Base-by-base conservation (phyloP, 2,113 vertebrate genomes). In the Canis aureus region DNA sequence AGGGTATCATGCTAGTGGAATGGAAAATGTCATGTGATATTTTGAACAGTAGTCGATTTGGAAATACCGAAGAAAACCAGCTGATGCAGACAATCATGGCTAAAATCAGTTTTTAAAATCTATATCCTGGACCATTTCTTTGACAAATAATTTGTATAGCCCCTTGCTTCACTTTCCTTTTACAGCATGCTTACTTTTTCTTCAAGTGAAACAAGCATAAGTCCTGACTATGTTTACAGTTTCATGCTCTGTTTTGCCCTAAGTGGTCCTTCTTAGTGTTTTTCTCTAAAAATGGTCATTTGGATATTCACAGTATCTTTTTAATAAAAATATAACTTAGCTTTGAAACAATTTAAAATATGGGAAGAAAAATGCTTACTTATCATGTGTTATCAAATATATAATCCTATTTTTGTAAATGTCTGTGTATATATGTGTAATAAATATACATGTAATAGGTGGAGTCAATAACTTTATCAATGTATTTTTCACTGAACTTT, bases 291-390 rank as follows among this genome's bases (percentile, higher is more conserved):
- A 88, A 32, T 86, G 16, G 7, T 71, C 20, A 43, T 27, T 66
- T 43, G 9, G 10, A 12, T 57, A 20, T 38, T 83, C 5, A 84
- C 0, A 79, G 32, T 35, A 51, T 81, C 22, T 69, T 76, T 85
- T 74, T 62, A 71, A 76, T 53, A 79, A 25, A 86, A 85, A 23
- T 23, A 12, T 74, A 91, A 38, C 23, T 27, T 86, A 57, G 11
- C 15, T 94, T 94, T 90, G 60, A 92, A 96, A 59, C 20, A 49
- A 86, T 25, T 93, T 79, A 66, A 82, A 89, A 73, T 43, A 55
- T 59, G 5, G 9, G 16, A 43, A 86, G 23, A 82, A 81, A 86
- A 43, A 55, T 35, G 2, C 69, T 79, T 16, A 89, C 4, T 27
- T 76, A 29, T 76, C 20, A 78, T 69, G 1, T n/a, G 27, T 76